Base-by-base conservation (phyloP, 1,140 invertebrate genomes). In the Penaeus japonicus region DNA sequence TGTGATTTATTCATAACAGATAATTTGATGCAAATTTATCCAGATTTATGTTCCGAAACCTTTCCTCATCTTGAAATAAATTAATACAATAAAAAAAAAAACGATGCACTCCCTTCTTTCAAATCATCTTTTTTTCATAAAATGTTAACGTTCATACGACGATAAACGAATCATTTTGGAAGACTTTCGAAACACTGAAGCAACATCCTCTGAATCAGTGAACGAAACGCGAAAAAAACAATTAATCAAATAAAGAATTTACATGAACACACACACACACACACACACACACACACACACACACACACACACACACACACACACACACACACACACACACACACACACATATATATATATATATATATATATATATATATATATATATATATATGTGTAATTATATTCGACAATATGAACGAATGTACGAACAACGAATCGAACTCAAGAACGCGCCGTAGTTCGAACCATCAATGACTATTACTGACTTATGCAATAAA, bases 1-100 rank as follows among this genome's bases (percentile, higher is more conserved):
- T 92, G 88, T 91, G 91, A 86, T 91, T 91, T 82, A 85, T 79
- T 53, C 90, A 91, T 83, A 89, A n/a, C n/a, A n/a, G n/a, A n/a
- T n/a, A n/a, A n/a, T n/a, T n/a, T n/a, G n/a, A n/a, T n/a, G n/a
- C n/a, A n/a, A n/a, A n/a, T n/a, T n/a, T n/a, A n/a, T n/a, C n/a
- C n/a, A n/a, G n/a, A n/a, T n/a, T n/a, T n/a, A n/a, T n/a, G n/a
- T n/a, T n/a, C n/a, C n/a, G n/a, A n/a, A n/a, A n/a, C n/a, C n/a
- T n/a, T n/a, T n/a, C n/a, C n/a, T n/a, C n/a, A n/a, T n/a, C n/a
- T n/a, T n/a, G n/a, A n/a, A n/a, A n/a, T n/a, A n/a, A n/a, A n/a
- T n/a, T n/a, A n/a, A n/a, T n/a, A n/a, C n/a, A n/a, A n/a, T n/a
- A n/a, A n/a, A n/a, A n/a, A n/a, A n/a, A n/a, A n/a, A n/a, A n/a